phyloP scores from a whole-genome alignment of 2,113 vertebrate species.

The Prochilodus magdalenae region DNA sequence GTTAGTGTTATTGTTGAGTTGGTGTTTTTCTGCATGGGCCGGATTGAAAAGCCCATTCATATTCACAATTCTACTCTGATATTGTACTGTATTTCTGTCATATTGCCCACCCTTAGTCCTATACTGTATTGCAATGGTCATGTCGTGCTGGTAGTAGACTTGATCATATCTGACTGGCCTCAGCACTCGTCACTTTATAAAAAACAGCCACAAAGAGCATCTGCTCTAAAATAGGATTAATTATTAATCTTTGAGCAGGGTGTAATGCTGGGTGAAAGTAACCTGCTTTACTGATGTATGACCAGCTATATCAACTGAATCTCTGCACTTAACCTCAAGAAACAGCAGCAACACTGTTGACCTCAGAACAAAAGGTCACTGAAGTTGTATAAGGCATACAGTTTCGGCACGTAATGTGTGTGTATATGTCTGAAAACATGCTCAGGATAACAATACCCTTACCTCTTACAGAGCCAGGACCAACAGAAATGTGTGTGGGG shows the following conservation, averaged over 20 bases:
- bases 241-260: background rate
- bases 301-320: background rate
- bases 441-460: too few species aligned
- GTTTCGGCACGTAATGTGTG: background rate
- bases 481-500: too few species aligned
- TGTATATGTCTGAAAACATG: background rate
- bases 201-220: constrained; percentile 4
- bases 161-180: background rate
- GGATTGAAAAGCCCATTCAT: too few species aligned
- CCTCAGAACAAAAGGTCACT: background rate
- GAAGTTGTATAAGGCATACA: background rate
- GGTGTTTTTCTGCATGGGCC: too few species aligned
- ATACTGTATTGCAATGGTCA: background rate
- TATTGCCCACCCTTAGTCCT: background rate
- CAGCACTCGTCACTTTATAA: background rate
- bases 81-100: too few species aligned
- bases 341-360: background rate
- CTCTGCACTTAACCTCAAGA: background rate
- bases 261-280: background rate
- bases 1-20: too few species aligned
- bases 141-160: background rate
- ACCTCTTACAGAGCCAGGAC: too few species aligned
- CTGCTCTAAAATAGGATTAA: constrained; percentile 6
- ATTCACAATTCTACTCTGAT: too few species aligned
- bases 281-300: background rate